phyloP scores from a whole-genome alignment of 2,888 invertebrate genomes.

The Lasius platythorax region DNA sequence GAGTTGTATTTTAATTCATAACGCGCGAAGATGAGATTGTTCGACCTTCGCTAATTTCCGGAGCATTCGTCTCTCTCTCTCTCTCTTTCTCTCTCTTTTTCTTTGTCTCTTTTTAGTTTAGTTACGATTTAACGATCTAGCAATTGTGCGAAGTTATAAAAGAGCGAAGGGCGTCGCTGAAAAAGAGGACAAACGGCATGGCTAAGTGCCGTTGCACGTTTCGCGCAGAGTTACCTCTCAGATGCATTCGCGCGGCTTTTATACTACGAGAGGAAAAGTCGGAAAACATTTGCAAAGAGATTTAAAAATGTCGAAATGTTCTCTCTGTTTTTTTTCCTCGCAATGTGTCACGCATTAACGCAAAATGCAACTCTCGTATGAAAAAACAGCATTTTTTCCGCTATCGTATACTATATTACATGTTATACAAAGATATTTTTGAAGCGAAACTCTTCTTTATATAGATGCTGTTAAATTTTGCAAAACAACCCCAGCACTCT shows the following conservation, averaged over 20 bases:
- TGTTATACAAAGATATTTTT: background rate
- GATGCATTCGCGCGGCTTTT: slow-evolving; percentile 23
- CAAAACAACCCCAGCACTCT: background rate
- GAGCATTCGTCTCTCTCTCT: background rate
- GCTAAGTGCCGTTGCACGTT: slow-evolving; percentile 44
- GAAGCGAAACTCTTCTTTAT: background rate
- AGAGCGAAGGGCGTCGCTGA: slow-evolving; percentile 23
- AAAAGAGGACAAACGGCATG: slow-evolving; percentile 42
- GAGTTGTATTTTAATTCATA: slow-evolving; percentile 23
- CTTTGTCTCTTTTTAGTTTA: background rate
- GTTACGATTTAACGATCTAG: slow-evolving; percentile 40
- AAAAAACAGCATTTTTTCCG: background rate
- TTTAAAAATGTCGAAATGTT: slow-evolving; percentile 22
- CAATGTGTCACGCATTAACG: slow-evolving; percentile 1
- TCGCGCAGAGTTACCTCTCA: slow-evolving; percentile 6
- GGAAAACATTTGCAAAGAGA: slow-evolving; percentile 20
- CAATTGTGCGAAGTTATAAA: slow-evolving; percentile 37
- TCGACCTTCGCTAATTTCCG: background rate
- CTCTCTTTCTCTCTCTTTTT: background rate
- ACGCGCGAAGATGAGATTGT: slow-evolving; percentile 18
- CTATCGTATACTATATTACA: background rate
- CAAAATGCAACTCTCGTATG: background rate
- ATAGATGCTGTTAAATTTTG: background rate
- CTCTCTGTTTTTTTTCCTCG: background rate
- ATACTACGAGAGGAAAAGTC: slow-evolving; percentile 9